Evolutionary conservation across 2,797 vertebrate genomes (phyloP).

Genomic region (Bradypodion pumilum): DNA sequence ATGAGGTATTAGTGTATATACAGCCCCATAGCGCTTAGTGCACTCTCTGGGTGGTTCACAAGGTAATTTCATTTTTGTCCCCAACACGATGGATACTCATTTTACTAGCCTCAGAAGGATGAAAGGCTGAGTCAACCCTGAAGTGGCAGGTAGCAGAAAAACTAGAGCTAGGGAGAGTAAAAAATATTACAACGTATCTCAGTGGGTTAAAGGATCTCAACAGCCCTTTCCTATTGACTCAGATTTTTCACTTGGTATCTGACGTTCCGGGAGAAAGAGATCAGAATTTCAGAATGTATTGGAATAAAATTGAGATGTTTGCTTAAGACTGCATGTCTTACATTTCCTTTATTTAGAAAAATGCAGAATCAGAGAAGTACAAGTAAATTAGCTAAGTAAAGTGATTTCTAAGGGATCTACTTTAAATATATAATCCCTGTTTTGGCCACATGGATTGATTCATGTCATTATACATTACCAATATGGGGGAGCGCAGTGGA

Average conservation of each 20-base stretch:
- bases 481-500: neutral
- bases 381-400: neutral
- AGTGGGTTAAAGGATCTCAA: neutral
- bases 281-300: neutral
- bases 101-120: too few species aligned
- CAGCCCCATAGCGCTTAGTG: too few species aligned
- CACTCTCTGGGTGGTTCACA: too few species aligned
- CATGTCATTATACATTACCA: constrained; percentile 38
- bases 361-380: neutral
- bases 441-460: neutral
- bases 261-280: neutral
- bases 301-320: neutral
- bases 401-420: neutral
- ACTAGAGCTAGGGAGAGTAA: neutral
- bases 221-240: neutral
- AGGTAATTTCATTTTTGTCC: too few species aligned
- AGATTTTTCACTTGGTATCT: neutral
- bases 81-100: too few species aligned
- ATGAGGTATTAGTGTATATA: too few species aligned
- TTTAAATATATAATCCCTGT: neutral
- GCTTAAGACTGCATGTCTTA: neutral
- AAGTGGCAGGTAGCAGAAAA: neutral
- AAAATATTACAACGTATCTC: neutral
- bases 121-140: too few species aligned
- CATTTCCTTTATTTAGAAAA: constrained; percentile 8